Base-by-base conservation (phyloP, 1,140 invertebrate genomes). In the Dendroctonus valens region DNA sequence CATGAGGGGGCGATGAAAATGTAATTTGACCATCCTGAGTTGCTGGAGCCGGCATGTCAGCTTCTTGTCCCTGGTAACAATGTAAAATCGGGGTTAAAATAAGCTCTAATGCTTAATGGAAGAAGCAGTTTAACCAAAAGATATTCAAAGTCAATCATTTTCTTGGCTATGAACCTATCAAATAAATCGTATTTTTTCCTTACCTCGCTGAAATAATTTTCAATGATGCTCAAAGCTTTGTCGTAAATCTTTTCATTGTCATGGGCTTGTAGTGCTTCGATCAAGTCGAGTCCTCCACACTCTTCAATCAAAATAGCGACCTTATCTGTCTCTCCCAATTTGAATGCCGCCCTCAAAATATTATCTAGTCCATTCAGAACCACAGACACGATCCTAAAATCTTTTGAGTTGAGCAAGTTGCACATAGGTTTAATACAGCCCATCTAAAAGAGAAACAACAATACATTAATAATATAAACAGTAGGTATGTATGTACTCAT, bases 241-340 rank as follows among this genome's bases (percentile, higher is more conserved):
- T 97, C 98, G 80, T 99, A 99, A 75, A 99, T 97, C 67, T 99
- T 97, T 76, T 96, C 90, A 81, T 98, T 99, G 83, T 98, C 94
- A 77, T 99, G 96, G 74, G 89, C 91, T 79, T 99, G 97, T 52
- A 99, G 82, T 53, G 86, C 84, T 81, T 99, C 97, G 70, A 99
- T 98, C 81, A 96, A 96, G 80, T 98, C 96, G 68, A 99, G 83
- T 66, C 92, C 93, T 66, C 87, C 87, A 80, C 93, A 96, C 82
- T 96, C 93, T 81, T 96, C 94, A 74, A 96, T 93, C 81, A 93
- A 87, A 74, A 86, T 90, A 48, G 92, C 91, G 55, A 94, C 85
- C 57, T 88, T 81, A 70, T 93, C 91, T 6, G 89, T 86, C 75
- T 92, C 86, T 1, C 86, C 90, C 79, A 92, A 84, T 83, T 93